Base-by-base conservation (phyloP, 2,113 vertebrate genomes). In the Hemibagrus wyckioides region DNA sequence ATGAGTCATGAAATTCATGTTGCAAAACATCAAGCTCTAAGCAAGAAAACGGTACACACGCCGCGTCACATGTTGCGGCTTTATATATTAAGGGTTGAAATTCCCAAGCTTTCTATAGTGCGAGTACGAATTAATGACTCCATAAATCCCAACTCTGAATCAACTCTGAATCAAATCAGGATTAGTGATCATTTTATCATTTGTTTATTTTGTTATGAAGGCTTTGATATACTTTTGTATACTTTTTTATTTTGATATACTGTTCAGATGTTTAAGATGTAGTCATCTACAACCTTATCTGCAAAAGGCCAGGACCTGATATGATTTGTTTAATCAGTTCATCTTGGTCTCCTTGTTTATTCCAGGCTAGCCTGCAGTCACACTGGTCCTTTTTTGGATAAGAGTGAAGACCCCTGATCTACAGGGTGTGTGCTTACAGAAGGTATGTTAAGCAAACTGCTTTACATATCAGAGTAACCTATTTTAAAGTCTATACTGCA, bases 1-100 rank as follows among this genome's bases (percentile, higher is more conserved):
- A 13, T 44, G 39, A 75, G 39, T 25, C 71, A 44, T 41, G 36
- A 75, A 44, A 13, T 21, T 25, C 6, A 36, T 21, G 11, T 50
- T 63, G 23, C 76, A 61, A 63, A 77, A 33, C 52, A 30, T 57
- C 28, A 71, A 33, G 75, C 39, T 79, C 17, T 33, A 52, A 52
- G 30, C 15, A 80, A 85, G 4, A 23, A 86, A 67, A 83, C 17
- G n/a, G 41, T 28, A 80, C 44, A 52, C 6, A 52, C 19, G 44
- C 59, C 13, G 1, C 8, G 59, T 86, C 75, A 85, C 57, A 67
- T 80, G 85, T 67, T 19, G 39, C 57, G 15, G 59, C 59, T 77
- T 65, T 52, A 50, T 77, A 17, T 76, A 77, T 61, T 28, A 73
- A 85, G 28, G 17, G 41, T 85, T 50, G 57, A 63, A 85, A 50